Evolutionary conservation across 2,888 invertebrate species (phyloP), one percentile per base, ranked within the genome.

Genomic region (Cephus sareptanus): DNA sequence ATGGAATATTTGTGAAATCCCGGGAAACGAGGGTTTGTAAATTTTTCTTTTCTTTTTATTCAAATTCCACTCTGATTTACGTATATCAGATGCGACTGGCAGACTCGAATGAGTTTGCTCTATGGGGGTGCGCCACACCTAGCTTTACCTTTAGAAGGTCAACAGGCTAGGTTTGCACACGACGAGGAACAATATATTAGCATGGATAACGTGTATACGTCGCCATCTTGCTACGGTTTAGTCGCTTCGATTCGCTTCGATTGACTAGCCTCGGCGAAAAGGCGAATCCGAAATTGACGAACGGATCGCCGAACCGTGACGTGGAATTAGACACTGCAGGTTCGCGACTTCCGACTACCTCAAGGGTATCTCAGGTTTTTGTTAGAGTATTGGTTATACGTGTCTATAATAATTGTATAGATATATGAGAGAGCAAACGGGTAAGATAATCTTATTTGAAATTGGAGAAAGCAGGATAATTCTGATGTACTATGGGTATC

Each of bases 131-230:
- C 82, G 88, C 85, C 88, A 87, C 88, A 88, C 88, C 88, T 87
- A 81, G 81, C 84, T 83, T 85, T 87, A 86, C 86, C 87, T 85
- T 88, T 86, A 87, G 88, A 88, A 88, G 88, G 87, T 88, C 85
- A 88, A 87, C 84, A 83, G 84, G 85, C 82, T 82, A 79, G 78
- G 79, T 77, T 82, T 77, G 73, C 79, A 77, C 80, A 69, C 40
- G 40, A 40, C 40, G 15, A 40, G 40, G 6, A 40, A 40, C 40
- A 40, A 40, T 40, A 40, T 40, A 15, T 40, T 40, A 40, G 40
- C 40, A 15, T 15, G 40, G 40, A 40, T 40, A 40, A 15, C 77
- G 81, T 74, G 83, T 76, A 79, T 78, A 73, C 74, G 79, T 76
- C 79, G 76, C 73, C 68, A 68, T 73, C 73, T 71, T 75, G 71